Percentiles rank a stretch among this genome's conserved stretches.
phyloP scores from a whole-genome alignment of 2,113 vertebrate species.

The Corydoras sp. region DNA sequence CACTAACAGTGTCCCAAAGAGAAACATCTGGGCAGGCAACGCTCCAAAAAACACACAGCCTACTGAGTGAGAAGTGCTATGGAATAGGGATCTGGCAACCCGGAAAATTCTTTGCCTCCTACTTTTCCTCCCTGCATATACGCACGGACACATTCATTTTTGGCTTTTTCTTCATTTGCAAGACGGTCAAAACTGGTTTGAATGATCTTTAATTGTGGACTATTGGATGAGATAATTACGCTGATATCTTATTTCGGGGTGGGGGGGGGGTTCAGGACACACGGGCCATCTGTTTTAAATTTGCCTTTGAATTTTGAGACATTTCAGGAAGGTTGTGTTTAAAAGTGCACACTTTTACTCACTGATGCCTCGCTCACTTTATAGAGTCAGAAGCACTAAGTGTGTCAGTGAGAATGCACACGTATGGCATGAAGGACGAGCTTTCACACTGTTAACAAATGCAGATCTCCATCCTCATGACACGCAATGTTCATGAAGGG shows the following conservation, averaged over 20 bases:
- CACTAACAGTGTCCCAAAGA: slow-evolving; percentile 69
- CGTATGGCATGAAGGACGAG: no score
- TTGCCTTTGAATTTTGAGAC: slow-evolving; percentile 16
- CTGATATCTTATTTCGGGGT: slow-evolving; percentile 21
- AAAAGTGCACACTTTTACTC: slow-evolving; percentile 16
- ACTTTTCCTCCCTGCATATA: slow-evolving; percentile 39
- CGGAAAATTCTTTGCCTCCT: slow-evolving; percentile 56
- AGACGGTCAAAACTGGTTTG: no score
- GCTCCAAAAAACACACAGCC: slow-evolving; percentile 65
- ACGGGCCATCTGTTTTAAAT: slow-evolving; percentile 39
- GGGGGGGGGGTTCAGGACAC: slow-evolving; percentile 18
- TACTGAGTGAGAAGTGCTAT: slow-evolving; percentile 50
- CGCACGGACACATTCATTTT: slow-evolving; percentile 22
- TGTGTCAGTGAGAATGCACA: no score
- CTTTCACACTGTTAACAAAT: no score
- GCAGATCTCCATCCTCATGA: no score
- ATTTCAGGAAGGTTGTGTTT: slow-evolving; percentile 18
- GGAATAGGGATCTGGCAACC: slow-evolving; percentile 53
- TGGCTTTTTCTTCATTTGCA: not conserved
- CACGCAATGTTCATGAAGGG: no score
- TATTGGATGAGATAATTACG: slow-evolving; percentile 1
- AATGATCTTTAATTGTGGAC: no score
- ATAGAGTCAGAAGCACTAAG: not conserved
- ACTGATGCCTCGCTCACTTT: slow-evolving; percentile 27
- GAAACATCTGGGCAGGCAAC: slow-evolving; percentile 71